A percentile compares a stretch with the other conserved stretches of the same genome.
These are phyloP conservation scores for Otolemur garnettii DNA, from an alignment of 2,113 vertebrate genomes.

Conservation along the genomic window DNA sequence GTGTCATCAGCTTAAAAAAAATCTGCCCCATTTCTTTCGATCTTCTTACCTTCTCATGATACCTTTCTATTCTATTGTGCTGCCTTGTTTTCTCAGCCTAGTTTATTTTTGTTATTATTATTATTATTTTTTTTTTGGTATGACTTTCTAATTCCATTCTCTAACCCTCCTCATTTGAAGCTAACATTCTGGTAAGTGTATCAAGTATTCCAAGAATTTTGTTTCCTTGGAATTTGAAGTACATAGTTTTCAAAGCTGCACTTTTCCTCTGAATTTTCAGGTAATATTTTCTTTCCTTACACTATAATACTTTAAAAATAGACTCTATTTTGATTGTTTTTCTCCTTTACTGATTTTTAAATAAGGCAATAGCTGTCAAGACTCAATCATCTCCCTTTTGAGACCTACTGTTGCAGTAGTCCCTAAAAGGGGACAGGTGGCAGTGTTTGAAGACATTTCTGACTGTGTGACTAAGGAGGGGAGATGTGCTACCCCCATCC, in stretches of 20 bases:
- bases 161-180: not conserved
- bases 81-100: not conserved
- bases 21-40: not conserved
- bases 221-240: slow-evolving; percentile 19
- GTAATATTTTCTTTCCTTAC: slow-evolving; percentile 50
- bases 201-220: not conserved
- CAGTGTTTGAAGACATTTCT: slow-evolving; percentile 4
- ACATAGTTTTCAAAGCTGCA: not conserved
- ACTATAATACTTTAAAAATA: slow-evolving; percentile 45
- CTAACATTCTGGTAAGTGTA: not conserved
- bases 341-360: slow-evolving; percentile 50
- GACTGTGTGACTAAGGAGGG: not conserved
- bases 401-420: not conserved
- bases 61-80: not conserved
- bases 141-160: not conserved
- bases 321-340: slow-evolving; percentile 10
- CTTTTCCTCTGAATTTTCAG: slow-evolving; percentile 48
- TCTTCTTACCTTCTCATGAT: not conserved
- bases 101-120: not conserved
- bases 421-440: not conserved
- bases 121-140: not conserved
- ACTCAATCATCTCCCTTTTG: not conserved
- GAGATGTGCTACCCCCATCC: not conserved
- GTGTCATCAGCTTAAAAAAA: not conserved
- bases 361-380: slow-evolving; percentile 3